Percentiles rank a stretch among this genome's conserved stretches.
Conservation (phyloP, 2,113 vertebrate species). For the Protobothrops flavoviridis region DNA sequence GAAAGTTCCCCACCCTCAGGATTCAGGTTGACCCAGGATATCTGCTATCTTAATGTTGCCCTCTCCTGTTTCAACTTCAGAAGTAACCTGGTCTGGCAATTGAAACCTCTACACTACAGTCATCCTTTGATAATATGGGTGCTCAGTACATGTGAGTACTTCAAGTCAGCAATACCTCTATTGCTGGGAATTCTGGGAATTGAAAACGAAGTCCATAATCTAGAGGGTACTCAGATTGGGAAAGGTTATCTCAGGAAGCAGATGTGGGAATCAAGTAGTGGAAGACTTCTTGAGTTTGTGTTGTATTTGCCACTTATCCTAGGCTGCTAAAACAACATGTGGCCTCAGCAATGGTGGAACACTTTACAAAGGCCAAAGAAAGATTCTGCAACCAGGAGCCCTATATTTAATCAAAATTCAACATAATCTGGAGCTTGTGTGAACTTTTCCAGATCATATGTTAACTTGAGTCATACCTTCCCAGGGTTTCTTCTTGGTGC, state of each 20-base stretch:
- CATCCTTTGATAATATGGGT: background rate
- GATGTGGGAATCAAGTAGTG: background rate
- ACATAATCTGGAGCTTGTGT: background rate
- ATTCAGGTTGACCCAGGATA: background rate
- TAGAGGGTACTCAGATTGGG: background rate
- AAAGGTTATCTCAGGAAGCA: background rate
- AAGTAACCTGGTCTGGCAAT: background rate
- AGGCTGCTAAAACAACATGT: background rate
- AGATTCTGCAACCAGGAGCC: background rate
- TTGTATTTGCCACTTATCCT: background rate
- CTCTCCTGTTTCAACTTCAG: background rate
- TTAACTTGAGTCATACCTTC: conserved; percentile 70
- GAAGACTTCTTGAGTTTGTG: background rate
- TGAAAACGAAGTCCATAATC: background rate
- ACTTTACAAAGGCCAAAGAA: background rate
- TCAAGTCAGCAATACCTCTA: background rate
- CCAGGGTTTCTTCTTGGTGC: conserved; percentile 90
- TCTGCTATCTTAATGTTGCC: background rate
- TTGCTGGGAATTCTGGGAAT: background rate
- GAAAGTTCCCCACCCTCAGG: background rate
- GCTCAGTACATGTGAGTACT: background rate
- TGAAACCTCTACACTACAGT: background rate
- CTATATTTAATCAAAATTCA: background rate
- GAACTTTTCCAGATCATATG: background rate
- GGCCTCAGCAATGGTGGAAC: background rate